phyloP scores from a whole-genome alignment of 2,888 invertebrate genomes.

The Macrophya alboannulata region DNA sequence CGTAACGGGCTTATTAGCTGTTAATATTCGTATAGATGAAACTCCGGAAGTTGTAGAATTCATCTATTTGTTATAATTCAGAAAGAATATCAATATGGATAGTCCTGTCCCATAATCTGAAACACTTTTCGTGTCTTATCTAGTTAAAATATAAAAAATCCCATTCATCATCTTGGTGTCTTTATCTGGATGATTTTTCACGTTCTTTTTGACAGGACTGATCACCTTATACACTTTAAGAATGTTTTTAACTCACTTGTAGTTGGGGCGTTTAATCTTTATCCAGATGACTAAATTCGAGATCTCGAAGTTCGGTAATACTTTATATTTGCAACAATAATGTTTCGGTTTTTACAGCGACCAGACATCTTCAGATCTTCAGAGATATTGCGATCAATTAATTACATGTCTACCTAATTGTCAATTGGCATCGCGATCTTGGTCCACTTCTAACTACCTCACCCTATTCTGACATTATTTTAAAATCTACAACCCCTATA shows the following conservation, averaged over 20 bases:
- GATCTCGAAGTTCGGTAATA: background rate
- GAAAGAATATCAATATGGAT: background rate
- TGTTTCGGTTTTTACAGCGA: background rate
- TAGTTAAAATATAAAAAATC: background rate
- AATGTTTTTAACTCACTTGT: background rate
- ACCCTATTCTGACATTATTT: background rate
- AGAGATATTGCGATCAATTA: background rate
- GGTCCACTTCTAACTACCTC: background rate
- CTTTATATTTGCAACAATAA: background rate
- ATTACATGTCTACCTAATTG: conserved; percentile 1
- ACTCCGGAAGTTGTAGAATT: background rate
- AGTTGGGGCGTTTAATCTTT: background rate
- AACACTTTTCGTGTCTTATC: background rate
- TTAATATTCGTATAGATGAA: too few relatives aligned
- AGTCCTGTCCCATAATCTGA: too few relatives aligned
- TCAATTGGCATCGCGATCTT: background rate
- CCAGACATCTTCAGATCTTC: background rate
- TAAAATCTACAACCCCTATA: background rate
- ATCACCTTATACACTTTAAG: too few relatives aligned
- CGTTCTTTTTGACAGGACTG: too few relatives aligned
- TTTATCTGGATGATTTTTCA: too few relatives aligned
- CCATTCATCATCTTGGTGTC: too few relatives aligned
- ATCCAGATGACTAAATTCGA: background rate
- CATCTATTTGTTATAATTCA: background rate
- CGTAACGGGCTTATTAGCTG: too few relatives aligned